phyloP scores from a whole-genome alignment of 92 coral and sea anemone genomes.

The Pocillopora meandrina region DNA sequence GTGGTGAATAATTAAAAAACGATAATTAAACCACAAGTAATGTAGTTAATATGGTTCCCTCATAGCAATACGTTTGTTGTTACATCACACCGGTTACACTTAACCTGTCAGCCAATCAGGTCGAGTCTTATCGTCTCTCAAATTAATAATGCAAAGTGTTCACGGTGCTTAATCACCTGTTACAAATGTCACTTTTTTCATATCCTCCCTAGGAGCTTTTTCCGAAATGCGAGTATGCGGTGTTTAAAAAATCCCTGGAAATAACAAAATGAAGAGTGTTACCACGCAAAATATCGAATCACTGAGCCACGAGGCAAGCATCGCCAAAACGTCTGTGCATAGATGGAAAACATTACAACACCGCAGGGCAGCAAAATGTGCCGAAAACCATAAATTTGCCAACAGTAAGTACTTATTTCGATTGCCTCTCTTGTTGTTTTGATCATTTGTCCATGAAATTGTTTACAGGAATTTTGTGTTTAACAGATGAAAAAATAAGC shows the following conservation, averaged over 20 bases:
- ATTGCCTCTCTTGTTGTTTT: background rate
- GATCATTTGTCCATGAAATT: background rate
- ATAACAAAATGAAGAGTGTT: background rate
- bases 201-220: background rate
- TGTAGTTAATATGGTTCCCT: conserved; percentile 1
- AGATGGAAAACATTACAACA: conserved; percentile 65
- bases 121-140: background rate
- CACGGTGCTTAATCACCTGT: conserved; percentile 14
- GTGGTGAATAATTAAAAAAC: conserved; percentile 1
- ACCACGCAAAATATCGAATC: conserved; percentile 23
- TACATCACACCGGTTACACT: conserved; percentile 13
- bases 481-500: no score
- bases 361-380: conserved; percentile 74
- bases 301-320: conserved; percentile 34
- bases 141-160: conserved; percentile 2
- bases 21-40: conserved; percentile 6
- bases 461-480: background rate
- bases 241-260: background rate
- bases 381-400: conserved; percentile 86
- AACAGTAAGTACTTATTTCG: conserved; percentile 59
- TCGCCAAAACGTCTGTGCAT: conserved; percentile 53
- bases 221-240: no score
- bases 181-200: conserved; percentile 16
- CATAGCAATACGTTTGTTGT: background rate
- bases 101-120: conserved; percentile 3